These are phyloP conservation scores for Watsonalla binaria DNA, from an alignment of 2,888 invertebrate species.

Conservation along the genomic window DNA sequence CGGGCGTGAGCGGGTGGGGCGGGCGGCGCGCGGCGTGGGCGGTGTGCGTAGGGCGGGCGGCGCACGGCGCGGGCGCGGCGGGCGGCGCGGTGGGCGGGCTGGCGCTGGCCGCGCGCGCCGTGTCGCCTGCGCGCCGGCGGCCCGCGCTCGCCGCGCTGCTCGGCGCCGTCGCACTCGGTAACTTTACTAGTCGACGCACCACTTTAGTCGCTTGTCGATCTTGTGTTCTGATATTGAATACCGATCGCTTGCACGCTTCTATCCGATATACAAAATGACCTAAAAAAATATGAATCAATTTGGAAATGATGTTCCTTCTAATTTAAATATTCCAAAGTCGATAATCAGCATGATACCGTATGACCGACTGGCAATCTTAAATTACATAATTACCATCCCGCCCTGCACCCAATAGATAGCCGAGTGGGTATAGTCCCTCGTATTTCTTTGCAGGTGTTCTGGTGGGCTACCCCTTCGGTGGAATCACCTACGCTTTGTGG, in stretches of 20 bases:
- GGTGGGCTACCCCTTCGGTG: conserved; percentile 68
- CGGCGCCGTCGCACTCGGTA: not conserved
- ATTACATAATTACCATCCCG: too few species aligned
- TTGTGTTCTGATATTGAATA: too few species aligned
- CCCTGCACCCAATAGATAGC: too few species aligned
- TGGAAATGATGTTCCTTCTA: too few species aligned
- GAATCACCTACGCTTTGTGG: conserved; percentile 53
- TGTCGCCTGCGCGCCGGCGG: conserved; percentile 18
- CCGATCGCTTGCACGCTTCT: too few species aligned
- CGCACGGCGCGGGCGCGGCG: conserved; percentile 21
- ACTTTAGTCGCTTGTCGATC: too few species aligned
- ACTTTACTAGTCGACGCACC: not conserved
- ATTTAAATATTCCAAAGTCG: too few species aligned
- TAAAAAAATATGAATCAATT: too few species aligned
- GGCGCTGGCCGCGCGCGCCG: conserved; percentile 49
- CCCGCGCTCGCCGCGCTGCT: conserved; percentile 30
- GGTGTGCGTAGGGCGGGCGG: conserved; percentile 19
- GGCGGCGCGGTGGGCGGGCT: conserved; percentile 32
- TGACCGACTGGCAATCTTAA: too few species aligned
- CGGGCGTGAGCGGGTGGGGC: conserved; percentile 12
- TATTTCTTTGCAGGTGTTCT: conserved; percentile 47
- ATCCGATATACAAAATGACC: too few species aligned
- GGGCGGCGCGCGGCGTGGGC: conserved; percentile 17
- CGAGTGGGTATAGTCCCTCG: too few species aligned
- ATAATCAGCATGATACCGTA: too few species aligned